Conservation (phyloP, 2,888 invertebrate genomes). For the Timema podura region DNA sequence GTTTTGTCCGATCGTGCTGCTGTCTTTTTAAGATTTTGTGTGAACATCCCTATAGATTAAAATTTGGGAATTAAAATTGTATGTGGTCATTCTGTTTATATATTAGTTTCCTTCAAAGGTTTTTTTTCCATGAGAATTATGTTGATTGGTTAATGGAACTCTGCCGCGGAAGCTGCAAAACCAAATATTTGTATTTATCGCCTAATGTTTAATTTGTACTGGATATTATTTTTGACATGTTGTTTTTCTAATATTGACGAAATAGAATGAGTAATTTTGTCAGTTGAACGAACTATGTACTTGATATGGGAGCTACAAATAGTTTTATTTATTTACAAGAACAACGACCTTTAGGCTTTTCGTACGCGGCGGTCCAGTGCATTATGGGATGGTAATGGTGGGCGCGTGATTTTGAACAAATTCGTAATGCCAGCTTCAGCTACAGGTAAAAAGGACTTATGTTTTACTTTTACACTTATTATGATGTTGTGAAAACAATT, state of each 20-base stretch:
- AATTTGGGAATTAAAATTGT: too few species aligned
- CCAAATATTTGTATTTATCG: not conserved
- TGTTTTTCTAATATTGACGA: too few species aligned
- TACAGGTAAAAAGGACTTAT: conserved; percentile 31
- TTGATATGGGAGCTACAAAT: too few species aligned
- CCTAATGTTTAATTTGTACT: too few species aligned
- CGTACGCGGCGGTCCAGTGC: conserved; percentile 42
- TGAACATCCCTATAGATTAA: too few species aligned
- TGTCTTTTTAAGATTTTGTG: too few species aligned
- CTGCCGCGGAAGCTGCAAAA: conserved; percentile 28
- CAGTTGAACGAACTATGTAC: too few species aligned
- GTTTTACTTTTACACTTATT: not conserved
- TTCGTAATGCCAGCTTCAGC: conserved; percentile 38
- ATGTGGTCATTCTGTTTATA: too few species aligned
- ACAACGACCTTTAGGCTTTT: conserved; percentile 39
- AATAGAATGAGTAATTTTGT: too few species aligned
- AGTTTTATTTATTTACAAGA: conserved; percentile 16
- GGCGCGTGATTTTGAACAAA: conserved; percentile 53
- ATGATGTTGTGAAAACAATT: not conserved
- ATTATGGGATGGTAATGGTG: conserved; percentile 47
- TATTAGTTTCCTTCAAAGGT: too few species aligned
- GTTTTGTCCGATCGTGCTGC: too few species aligned
- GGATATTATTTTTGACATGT: too few species aligned
- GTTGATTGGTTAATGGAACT: conserved; percentile 20
- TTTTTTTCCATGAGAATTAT: not conserved